Evolutionary conservation across 1,140 invertebrate species (phyloP).

Genomic region (Drosophila melanica): DNA sequence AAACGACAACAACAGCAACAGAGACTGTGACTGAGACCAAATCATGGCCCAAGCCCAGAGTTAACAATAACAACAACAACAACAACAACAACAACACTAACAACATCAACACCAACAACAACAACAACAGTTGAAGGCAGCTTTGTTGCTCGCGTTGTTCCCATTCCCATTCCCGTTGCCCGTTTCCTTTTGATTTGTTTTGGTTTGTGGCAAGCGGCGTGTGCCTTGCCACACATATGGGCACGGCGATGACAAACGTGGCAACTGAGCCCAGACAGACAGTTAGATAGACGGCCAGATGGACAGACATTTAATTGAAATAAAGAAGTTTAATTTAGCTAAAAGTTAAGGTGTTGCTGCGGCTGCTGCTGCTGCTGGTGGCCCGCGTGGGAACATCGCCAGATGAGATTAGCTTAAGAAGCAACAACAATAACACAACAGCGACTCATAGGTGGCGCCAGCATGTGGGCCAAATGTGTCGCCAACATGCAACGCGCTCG

Average conservation of each 20-base stretch:
- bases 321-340: slow-evolving; percentile 81
- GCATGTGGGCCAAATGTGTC: slow-evolving; percentile 59
- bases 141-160: slow-evolving; percentile 74
- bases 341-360: slow-evolving; percentile 66
- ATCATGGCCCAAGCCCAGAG: slow-evolving; percentile 54
- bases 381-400: slow-evolving; percentile 59
- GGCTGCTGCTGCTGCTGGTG: slow-evolving; percentile 7
- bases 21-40: slow-evolving; percentile 32
- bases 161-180: slow-evolving; percentile 55
- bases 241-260: slow-evolving; percentile 78
- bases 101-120: slow-evolving; percentile 1
- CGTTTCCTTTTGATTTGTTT: slow-evolving; percentile 52
- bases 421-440: slow-evolving; percentile 17
- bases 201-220: slow-evolving; percentile 36
- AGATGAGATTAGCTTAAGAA: slow-evolving; percentile 25
- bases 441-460: slow-evolving; percentile 63
- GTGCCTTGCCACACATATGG: slow-evolving; percentile 60
- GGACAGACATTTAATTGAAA: slow-evolving; percentile 74
- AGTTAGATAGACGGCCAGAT: slow-evolving; percentile 30
- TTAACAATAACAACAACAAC: slow-evolving; percentile 14
- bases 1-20: slow-evolving; percentile 36
- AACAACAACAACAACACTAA: slow-evolving; percentile 2
- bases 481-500: slow-evolving; percentile 38
- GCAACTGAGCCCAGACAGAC: slow-evolving; percentile 46
- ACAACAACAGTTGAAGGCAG: slow-evolving; percentile 20